These are phyloP conservation scores for Andrena cerasifolii DNA, from an alignment of 1,140 invertebrate species.

Conservation along the genomic window DNA sequence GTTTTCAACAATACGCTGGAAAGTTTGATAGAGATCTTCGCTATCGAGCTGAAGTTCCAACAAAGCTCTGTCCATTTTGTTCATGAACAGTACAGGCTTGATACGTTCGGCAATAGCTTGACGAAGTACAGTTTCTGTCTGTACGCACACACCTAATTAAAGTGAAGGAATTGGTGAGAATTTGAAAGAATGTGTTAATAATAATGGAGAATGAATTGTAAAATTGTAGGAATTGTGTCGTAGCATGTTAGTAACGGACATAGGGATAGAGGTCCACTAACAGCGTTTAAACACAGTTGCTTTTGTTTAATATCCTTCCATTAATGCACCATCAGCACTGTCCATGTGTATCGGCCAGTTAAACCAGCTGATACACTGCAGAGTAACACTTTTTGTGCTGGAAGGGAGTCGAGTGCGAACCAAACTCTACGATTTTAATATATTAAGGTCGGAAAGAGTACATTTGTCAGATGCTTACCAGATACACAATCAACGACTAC, in stretches of 20 bases:
- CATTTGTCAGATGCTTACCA: slow-evolving; percentile 84
- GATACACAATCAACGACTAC: slow-evolving; percentile 99
- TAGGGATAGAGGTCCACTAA: slow-evolving; percentile 87
- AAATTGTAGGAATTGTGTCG: slow-evolving; percentile 73
- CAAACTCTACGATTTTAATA: not conserved
- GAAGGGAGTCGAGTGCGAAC: slow-evolving; percentile 68
- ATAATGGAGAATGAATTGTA: slow-evolving; percentile 4
- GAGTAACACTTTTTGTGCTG: slow-evolving; percentile 82
- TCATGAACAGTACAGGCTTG: slow-evolving; percentile 99
- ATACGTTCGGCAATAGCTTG: slow-evolving; percentile 99
- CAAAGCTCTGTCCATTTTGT: slow-evolving; percentile 99
- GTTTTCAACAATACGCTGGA: slow-evolving; percentile 99
- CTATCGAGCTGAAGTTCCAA: slow-evolving; percentile 96
- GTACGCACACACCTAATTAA: slow-evolving; percentile 99
- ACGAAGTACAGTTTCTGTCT: slow-evolving; percentile 99
- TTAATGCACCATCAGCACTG: slow-evolving; percentile 81
- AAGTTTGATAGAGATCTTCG: slow-evolving; percentile 99
- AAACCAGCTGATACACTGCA: slow-evolving; percentile 73
- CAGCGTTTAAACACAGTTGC: slow-evolving; percentile 83
- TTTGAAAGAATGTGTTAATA: slow-evolving; percentile 29
- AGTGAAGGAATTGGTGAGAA: too few relatives aligned
- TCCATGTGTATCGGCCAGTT: slow-evolving; percentile 70
- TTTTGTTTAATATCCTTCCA: slow-evolving; percentile 81
- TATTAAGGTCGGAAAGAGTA: not conserved
- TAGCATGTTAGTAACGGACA: slow-evolving; percentile 84